Evolutionary conservation across 2,888 invertebrate species (phyloP).

Genomic region (Stenolophus ochropezus): DNA sequence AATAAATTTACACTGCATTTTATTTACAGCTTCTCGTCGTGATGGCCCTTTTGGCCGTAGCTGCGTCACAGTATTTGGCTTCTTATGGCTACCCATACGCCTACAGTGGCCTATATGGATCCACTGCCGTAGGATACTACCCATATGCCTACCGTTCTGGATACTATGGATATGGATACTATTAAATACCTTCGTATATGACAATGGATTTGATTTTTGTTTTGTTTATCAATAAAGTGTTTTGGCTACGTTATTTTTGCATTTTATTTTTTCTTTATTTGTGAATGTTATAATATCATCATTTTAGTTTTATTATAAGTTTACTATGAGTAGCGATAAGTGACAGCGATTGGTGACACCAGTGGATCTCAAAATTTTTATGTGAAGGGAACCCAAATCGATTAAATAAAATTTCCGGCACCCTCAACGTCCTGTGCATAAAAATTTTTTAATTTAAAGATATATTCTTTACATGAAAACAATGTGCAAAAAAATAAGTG

Average conservation of each 20-base stretch:
- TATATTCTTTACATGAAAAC: no score
- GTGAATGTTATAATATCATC: no score
- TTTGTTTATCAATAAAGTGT: neutral
- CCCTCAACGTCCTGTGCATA: no score
- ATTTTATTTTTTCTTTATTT: neutral
- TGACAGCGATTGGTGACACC: no score
- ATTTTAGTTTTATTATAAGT: no score
- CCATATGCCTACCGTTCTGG: conserved; percentile 29
- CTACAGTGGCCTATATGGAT: conserved; percentile 30
- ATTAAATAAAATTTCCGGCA: no score
- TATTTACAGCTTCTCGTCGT: conserved; percentile 35
- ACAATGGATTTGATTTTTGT: neutral
- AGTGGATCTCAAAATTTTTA: no score
- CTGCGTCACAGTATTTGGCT: conserved; percentile 38
- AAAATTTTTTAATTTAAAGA: no score
- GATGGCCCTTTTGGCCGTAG: conserved; percentile 41
- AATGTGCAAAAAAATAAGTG: no score
- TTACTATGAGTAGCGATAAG: no score
- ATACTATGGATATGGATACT: conserved; percentile 15
- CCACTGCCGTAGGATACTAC: conserved; percentile 25
- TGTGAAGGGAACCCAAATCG: no score
- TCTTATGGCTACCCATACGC: conserved; percentile 33
- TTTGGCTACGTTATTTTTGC: neutral
- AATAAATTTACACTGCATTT: neutral
- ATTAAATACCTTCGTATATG: neutral